Percentiles rank a stretch among this genome's conserved stretches.
Conservation (phyloP, 2,888 invertebrate species). For the Teleogryllus oceanicus region DNA sequence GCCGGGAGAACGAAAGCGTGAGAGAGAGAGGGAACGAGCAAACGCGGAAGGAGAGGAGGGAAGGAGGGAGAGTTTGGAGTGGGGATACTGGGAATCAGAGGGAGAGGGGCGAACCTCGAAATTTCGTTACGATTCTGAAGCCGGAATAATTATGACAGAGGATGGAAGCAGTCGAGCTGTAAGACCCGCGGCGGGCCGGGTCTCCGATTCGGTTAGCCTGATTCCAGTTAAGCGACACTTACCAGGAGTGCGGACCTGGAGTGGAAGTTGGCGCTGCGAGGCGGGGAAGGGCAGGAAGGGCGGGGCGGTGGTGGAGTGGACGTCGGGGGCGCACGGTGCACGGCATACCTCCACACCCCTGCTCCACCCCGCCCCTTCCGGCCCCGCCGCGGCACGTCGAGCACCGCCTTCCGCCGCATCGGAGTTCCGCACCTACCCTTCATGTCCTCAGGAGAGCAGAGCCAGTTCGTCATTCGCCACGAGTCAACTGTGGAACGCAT, state of each 20-base stretch:
- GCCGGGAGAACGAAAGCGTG: constrained; percentile 18
- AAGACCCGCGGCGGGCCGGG: not conserved
- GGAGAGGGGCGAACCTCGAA: constrained; percentile 11
- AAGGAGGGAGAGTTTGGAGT: not conserved
- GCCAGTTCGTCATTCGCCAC: no score
- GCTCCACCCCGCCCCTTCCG: no score
- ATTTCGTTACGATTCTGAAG: constrained; percentile 27
- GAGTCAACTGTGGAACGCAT: no score
- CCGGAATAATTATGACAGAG: constrained; percentile 31
- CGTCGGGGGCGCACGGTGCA: not conserved
- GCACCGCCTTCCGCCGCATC: no score
- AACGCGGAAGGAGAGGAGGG: not conserved
- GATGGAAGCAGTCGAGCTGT: constrained; percentile 6
- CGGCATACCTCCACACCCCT: no score
- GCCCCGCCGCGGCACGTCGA: no score
- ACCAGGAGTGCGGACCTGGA: not conserved
- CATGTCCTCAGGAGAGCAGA: no score
- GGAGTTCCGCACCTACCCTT: no score
- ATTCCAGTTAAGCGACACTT: not conserved
- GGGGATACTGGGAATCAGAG: not conserved
- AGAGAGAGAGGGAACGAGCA: constrained; percentile 12
- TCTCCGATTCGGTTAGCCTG: not conserved
- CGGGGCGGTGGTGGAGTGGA: not conserved
- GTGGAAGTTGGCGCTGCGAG: not conserved
- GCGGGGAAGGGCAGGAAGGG: not conserved